A percentile compares a stretch with the other conserved stretches of the same genome.
Evolutionary conservation across 2,797 vertebrate species (phyloP).

Genomic region (Vespertilio murinus): DNA sequence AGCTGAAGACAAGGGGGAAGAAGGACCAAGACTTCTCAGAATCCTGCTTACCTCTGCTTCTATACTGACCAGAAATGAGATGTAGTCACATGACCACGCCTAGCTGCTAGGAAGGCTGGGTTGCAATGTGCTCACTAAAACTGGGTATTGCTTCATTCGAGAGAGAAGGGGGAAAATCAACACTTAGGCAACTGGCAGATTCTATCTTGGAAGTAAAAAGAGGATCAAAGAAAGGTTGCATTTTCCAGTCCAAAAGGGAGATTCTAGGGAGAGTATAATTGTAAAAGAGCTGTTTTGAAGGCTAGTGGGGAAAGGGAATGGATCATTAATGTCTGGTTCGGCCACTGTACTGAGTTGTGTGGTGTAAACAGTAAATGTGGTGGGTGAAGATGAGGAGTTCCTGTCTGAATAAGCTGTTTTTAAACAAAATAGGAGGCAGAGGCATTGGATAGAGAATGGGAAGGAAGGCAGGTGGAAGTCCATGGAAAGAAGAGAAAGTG

Average conservation of each 20-base stretch:
- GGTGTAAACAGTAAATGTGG: fast-evolving
- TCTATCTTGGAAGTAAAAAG: not conserved
- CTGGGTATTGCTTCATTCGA: not conserved
- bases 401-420: not conserved
- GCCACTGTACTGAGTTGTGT: not conserved
- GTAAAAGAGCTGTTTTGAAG: constrained; percentile 8
- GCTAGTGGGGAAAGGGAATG: not conserved
- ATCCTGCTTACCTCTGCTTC: not conserved
- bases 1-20: not conserved
- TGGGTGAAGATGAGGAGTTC: not conserved
- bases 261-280: not conserved
- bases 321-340: not conserved
- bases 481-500: not conserved
- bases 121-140: not conserved
- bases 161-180: not conserved
- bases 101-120: not conserved
- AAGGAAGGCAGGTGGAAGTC: not conserved
- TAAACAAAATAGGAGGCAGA: not conserved
- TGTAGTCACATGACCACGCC: not conserved
- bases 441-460: not conserved
- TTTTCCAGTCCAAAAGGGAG: not conserved
- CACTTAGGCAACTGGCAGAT: not conserved
- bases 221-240: not conserved
- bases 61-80: not conserved
- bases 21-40: not conserved